Conservation (phyloP, 2,888 invertebrate species). For the Sphaerophoria rueppellii region DNA sequence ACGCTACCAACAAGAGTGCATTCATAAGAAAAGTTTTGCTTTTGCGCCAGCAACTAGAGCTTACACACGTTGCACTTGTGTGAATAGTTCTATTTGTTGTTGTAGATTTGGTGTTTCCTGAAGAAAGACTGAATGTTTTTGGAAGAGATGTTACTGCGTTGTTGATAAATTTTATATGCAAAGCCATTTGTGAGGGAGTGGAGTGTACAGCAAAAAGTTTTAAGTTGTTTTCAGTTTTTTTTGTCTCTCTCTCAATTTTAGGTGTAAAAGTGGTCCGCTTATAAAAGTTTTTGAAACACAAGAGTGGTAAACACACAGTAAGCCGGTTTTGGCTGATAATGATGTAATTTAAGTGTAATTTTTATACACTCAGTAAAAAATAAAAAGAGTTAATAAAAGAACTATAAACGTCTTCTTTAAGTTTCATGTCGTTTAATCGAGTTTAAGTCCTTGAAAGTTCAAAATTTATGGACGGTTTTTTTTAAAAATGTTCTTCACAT, state of each 20-base stretch:
- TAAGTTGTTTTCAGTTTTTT: not conserved
- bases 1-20: slow-evolving; percentile 3
- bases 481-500: too few species aligned
- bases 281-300: slow-evolving; percentile 18
- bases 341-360: slow-evolving; percentile 17
- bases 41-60: slow-evolving; percentile 12
- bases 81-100: slow-evolving; percentile 31
- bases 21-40: slow-evolving; percentile 29
- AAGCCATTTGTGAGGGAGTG: slow-evolving; percentile 39
- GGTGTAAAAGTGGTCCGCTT: slow-evolving; percentile 17
- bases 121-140: not conserved
- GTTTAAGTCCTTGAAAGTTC: too few species aligned
- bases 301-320: slow-evolving; percentile 11
- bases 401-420: not conserved
- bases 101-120: not conserved
- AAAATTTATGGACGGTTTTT: too few species aligned
- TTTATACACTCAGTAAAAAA: slow-evolving; percentile 4
- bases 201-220: slow-evolving; percentile 29
- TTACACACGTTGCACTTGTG: slow-evolving; percentile 2
- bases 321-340: slow-evolving; percentile 21
- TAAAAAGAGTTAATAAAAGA: not conserved
- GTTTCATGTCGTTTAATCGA: not conserved
- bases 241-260: not conserved
- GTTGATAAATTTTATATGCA: slow-evolving; percentile 57
- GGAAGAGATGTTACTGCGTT: slow-evolving; percentile 13